Evolutionary conservation across 2,113 vertebrate genomes (phyloP), one percentile per base, ranked within the genome.

Genomic region (Hippocampus comes): DNA sequence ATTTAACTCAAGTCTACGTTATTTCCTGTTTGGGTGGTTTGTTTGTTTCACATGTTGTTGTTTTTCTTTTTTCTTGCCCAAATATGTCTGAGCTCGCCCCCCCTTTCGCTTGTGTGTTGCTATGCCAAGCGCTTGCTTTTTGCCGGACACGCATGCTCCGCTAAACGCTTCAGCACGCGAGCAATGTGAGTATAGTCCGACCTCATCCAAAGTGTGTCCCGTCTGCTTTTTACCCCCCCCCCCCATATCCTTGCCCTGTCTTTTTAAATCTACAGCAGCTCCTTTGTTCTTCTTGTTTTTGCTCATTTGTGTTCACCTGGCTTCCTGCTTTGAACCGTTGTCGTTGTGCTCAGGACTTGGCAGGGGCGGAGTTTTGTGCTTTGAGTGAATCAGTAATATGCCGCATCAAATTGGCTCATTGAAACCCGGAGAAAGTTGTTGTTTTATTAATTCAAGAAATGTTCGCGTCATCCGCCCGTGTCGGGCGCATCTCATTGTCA

Each of bases 1-100:
- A 70, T 75, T 75, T 84, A 78, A 80, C 71, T 83, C 88, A 85
- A 84, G 70, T 74, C 87, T 89, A 90, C 86, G 89, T 92, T 15
- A 12, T 38, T 38, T 38, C 78, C 68, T 56, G n/a, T 73, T 21
- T 72, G 67, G 46, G 75, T 74, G 14, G 23, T 70, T 15, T 60
- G 78, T 41, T 75, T 1, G 59, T 65, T 38, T 63, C 14, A n/a
- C 20, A 17, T 76, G 12, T 51, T 65, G 64, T 78, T 34, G 77
- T 73, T 75, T 0, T 61, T 41, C 48, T 85, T 69, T 30, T 67
- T 41, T 68, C 4, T 46, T 23, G 53, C n/a, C 9, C 9, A 21
- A 59, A 12, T 59, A 4, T 70, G 15, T 23, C 20, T 21, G 10
- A 17, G 6, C 0, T 77, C 34, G 2, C 12, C 67, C 67, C 67